These are phyloP conservation scores for Chrysemys picta DNA, from an alignment of 2,113 vertebrate species.

Conservation along the genomic window DNA sequence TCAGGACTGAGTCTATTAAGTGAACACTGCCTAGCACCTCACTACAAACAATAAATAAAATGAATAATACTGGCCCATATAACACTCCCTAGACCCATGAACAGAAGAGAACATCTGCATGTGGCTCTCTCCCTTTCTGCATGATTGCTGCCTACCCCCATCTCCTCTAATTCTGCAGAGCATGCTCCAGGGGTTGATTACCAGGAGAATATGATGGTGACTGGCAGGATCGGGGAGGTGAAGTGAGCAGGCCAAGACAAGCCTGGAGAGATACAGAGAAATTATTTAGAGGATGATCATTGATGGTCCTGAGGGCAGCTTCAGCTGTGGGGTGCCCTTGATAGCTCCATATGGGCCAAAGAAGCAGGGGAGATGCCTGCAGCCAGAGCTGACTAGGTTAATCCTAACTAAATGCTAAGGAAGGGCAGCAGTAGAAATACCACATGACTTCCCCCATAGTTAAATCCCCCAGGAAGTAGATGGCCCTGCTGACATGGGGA, in stretches of 20 bases:
- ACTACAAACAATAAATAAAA: background rate
- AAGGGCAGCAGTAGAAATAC: background rate
- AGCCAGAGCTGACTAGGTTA: background rate
- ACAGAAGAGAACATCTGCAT: background rate
- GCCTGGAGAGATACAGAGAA: background rate
- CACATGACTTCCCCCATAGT: background rate
- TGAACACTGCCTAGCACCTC: too few species aligned
- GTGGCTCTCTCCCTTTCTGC: background rate
- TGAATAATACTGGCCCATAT: background rate
- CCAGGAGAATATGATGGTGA: background rate
- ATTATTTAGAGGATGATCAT: background rate
- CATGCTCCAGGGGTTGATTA: background rate
- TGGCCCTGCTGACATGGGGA: background rate
- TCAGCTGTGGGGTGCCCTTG: background rate
- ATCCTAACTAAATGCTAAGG: background rate
- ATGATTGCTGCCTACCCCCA: background rate
- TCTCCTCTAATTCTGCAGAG: background rate
- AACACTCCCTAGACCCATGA: background rate
- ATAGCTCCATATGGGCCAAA: background rate
- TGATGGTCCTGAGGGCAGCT: background rate
- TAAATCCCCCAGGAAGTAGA: background rate
- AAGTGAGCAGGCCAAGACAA: background rate
- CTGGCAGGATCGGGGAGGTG: background rate
- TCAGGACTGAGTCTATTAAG: too few species aligned
- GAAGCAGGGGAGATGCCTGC: background rate